These are phyloP conservation scores for Leptura quadrifasciata DNA, from an alignment of 2,888 invertebrate species.

Conservation along the genomic window DNA sequence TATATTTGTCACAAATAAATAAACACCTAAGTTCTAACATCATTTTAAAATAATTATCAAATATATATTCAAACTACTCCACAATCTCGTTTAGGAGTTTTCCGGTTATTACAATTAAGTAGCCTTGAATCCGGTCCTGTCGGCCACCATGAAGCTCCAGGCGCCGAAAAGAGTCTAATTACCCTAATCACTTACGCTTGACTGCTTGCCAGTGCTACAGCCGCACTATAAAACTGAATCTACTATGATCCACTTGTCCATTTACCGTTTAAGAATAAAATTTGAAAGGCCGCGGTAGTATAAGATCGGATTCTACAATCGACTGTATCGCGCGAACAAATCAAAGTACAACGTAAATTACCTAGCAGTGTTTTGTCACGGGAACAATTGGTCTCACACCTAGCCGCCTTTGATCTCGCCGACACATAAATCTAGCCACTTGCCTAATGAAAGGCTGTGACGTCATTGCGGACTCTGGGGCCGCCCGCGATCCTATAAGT, in stretches of 20 bases:
- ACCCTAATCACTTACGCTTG: slow-evolving; percentile 36
- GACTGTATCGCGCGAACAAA: slow-evolving; percentile 62
- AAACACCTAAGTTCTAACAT: not conserved
- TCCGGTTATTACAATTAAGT: not conserved
- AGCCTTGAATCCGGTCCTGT: slow-evolving; percentile 21
- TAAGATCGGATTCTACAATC: slow-evolving; percentile 36
- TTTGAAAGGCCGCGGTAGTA: slow-evolving; percentile 16
- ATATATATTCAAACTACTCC: not conserved
- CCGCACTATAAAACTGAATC: slow-evolving; percentile 14
- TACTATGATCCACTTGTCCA: slow-evolving; percentile 21
- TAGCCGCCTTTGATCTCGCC: slow-evolving; percentile 73
- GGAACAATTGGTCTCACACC: slow-evolving; percentile 76
- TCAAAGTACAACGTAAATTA: slow-evolving; percentile 72
- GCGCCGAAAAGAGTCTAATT: slow-evolving; percentile 42
- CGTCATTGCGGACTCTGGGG: slow-evolving; percentile 62
- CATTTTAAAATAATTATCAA: not conserved
- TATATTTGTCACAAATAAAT: too few relatives aligned
- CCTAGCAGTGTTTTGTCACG: slow-evolving; percentile 75
- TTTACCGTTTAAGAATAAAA: slow-evolving; percentile 2
- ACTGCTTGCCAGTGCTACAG: slow-evolving; percentile 5
- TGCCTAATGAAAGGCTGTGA: slow-evolving; percentile 73
- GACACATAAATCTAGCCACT: slow-evolving; percentile 75
- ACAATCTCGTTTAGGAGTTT: slow-evolving; percentile 3
- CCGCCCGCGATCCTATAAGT: slow-evolving; percentile 66
- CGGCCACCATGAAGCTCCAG: slow-evolving; percentile 28